A percentile compares a stretch with the other conserved stretches of the same genome.
These are phyloP conservation scores for Philereme vetulata DNA, from an alignment of 2,888 invertebrate genomes.

Conservation along the genomic window DNA sequence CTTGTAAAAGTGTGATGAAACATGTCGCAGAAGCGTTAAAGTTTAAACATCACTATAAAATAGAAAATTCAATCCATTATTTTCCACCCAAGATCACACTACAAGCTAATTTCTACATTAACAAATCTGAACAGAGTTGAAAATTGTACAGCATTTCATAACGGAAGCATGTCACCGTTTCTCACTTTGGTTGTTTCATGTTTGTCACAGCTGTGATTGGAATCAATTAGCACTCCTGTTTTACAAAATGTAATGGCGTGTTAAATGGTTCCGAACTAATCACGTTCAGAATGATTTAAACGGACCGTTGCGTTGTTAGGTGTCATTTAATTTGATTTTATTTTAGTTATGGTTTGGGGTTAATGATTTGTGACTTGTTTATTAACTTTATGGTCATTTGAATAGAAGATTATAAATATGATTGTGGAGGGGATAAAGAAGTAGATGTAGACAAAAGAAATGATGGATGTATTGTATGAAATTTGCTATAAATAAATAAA, in stretches of 20 bases:
- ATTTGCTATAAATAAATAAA: too few relatives aligned
- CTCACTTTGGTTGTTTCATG: conserved; percentile 41
- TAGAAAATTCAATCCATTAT: conserved; percentile 19
- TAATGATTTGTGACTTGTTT: conserved; percentile 26
- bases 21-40: conserved; percentile 14
- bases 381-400: background rate
- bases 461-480: too few relatives aligned
- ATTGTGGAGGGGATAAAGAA: too few relatives aligned
- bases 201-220: conserved; percentile 51
- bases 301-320: conserved; percentile 10
- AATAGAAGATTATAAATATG: too few relatives aligned
- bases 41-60: conserved; percentile 23
- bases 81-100: conserved; percentile 5
- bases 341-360: conserved; percentile 27
- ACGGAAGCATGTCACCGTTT: conserved; percentile 39
- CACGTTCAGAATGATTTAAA: conserved; percentile 20
- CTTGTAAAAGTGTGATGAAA: conserved; percentile 8
- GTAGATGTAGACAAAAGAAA: too few relatives aligned
- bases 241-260: conserved; percentile 36
- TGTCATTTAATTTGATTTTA: conserved; percentile 28
- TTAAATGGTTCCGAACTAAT: conserved; percentile 29
- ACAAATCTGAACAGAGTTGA: conserved; percentile 10
- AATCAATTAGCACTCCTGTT: conserved; percentile 49
- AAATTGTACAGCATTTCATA: conserved; percentile 14
- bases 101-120: conserved; percentile 6